Conservation (phyloP, 1,140 invertebrate species). For the Nixonia krombeini region DNA sequence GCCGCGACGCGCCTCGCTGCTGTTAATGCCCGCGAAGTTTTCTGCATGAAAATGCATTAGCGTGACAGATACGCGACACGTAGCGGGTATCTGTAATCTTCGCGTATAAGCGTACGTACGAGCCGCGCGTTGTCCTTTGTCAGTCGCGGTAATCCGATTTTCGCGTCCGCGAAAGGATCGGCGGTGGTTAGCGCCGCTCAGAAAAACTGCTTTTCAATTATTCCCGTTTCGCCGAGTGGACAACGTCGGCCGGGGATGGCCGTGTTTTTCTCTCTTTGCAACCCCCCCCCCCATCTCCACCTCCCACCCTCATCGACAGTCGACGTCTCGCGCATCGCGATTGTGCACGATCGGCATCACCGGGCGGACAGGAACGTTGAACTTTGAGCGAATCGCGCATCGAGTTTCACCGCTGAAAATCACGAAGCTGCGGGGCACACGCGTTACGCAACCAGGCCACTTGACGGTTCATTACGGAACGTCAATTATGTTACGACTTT, state of each 20-base stretch:
- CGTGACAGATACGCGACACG: neutral
- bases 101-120: neutral
- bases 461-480: conserved; percentile 38
- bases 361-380: conserved; percentile 46
- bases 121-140: conserved; percentile 1
- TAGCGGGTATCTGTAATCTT: conserved; percentile 1
- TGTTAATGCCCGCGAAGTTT: no score
- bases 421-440: conserved; percentile 25
- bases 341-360: conserved; percentile 11
- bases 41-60: no score
- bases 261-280: neutral
- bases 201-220: conserved; percentile 14
- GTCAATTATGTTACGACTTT: conserved; percentile 44
- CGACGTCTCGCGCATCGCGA: no score
- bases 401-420: conserved; percentile 41
- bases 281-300: no score
- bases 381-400: conserved; percentile 26
- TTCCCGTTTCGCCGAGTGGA: conserved; percentile 1
- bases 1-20: neutral
- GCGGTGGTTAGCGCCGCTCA: no score
- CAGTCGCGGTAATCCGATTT: conserved; percentile 17
- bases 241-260: neutral
- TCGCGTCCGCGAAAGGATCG: conserved; percentile 12
- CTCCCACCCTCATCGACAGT: neutral
- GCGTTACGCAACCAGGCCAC: conserved; percentile 26